These are phyloP conservation scores for Mirounga angustirostris DNA, from an alignment of 2,113 vertebrate genomes.

Conservation along the genomic window DNA sequence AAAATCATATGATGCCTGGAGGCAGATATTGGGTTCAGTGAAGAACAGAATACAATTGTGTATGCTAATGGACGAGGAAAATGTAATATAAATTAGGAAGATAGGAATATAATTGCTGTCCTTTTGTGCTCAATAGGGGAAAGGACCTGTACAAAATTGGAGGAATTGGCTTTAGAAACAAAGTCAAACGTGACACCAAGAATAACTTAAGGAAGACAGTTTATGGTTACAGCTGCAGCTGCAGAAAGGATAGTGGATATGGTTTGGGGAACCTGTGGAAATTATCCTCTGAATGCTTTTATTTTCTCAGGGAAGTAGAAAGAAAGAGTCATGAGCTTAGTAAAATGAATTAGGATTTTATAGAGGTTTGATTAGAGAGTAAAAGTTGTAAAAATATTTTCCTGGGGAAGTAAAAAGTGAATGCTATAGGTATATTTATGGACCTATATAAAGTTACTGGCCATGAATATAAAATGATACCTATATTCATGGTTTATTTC, in stretches of 20 bases:
- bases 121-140: not conserved
- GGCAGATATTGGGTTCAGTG: not conserved
- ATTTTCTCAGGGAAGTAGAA: constrained; percentile 31
- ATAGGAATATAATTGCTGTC: not conserved
- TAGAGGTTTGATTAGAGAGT: not conserved
- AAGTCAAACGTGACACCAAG: not conserved
- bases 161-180: not conserved
- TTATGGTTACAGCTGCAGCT: not conserved
- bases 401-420: constrained; percentile 35
- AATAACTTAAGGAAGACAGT: not conserved
- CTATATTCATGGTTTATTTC: constrained; percentile 36
- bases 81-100: not conserved
- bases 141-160: not conserved
- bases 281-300: not conserved
- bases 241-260: not conserved
- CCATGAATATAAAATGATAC: not conserved
- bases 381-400: constrained; percentile 59
- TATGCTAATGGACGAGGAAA: not conserved
- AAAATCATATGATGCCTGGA: not conserved
- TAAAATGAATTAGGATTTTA: not conserved
- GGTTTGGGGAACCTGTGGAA: not conserved
- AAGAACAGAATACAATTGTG: not conserved
- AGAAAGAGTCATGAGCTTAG: not conserved
- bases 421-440: constrained; percentile 51
- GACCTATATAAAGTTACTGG: not conserved